phyloP scores from a whole-genome alignment of 2,888 invertebrate genomes.

The Leptinotarsa tumamoca region DNA sequence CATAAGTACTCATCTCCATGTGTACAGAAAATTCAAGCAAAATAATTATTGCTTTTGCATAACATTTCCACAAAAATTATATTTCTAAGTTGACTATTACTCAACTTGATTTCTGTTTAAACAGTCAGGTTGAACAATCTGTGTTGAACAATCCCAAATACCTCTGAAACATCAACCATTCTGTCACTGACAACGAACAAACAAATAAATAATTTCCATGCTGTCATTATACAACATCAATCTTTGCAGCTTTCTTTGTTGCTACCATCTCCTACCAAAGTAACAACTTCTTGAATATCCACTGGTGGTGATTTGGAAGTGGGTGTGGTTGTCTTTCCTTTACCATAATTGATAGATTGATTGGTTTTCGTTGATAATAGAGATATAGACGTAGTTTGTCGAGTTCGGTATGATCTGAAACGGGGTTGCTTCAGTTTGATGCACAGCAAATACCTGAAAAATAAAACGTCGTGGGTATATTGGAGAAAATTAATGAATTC shows the following conservation, averaged over 20 bases:
- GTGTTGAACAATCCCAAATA: too few relatives aligned
- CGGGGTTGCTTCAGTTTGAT: constrained; percentile 58
- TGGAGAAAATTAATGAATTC: neutral
- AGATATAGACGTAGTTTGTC: constrained; percentile 63
- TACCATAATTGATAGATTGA: constrained; percentile 57
- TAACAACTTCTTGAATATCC: constrained; percentile 61
- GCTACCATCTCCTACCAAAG: constrained; percentile 61
- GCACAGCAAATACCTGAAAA: constrained; percentile 62
- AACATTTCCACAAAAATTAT: too few relatives aligned
- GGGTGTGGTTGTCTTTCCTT: constrained; percentile 50
- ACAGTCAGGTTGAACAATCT: too few relatives aligned
- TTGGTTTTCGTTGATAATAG: constrained; percentile 60
- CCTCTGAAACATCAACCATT: too few relatives aligned
- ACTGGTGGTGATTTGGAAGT: constrained; percentile 50
- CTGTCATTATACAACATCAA: neutral
- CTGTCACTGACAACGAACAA: too few relatives aligned
- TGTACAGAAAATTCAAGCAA: too few relatives aligned
- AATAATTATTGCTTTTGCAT: too few relatives aligned
- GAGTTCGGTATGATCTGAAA: constrained; percentile 63
- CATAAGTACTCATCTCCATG: too few relatives aligned
- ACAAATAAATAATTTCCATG: neutral
- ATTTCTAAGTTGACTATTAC: too few relatives aligned
- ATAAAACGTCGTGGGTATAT: neutral
- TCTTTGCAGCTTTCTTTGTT: neutral
- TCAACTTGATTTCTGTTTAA: too few relatives aligned